Conservation (phyloP, 2,113 vertebrate genomes). For the Siniperca chuatsi region DNA sequence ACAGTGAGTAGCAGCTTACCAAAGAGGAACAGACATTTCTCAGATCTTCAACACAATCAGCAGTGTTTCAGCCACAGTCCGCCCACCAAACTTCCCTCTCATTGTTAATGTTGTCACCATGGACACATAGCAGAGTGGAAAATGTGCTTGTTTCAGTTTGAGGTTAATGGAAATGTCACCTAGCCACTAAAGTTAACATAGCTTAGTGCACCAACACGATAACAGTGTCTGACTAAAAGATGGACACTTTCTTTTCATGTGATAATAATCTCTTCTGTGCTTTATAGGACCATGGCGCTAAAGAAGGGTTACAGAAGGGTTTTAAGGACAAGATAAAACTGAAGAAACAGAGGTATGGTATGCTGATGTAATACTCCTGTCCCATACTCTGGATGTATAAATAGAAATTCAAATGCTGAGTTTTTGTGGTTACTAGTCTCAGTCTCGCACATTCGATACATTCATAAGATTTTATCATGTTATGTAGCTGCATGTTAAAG, state of each 20-base stretch:
- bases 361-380: not conserved
- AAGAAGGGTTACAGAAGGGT: constrained; percentile 61
- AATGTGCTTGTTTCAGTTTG: constrained; percentile 61
- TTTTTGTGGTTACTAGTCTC: not conserved
- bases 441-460: not conserved
- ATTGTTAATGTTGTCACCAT: constrained; percentile 34
- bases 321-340: constrained; percentile 69
- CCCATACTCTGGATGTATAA: not conserved
- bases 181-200: constrained; percentile 62
- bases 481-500: not conserved
- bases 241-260: constrained; percentile 54
- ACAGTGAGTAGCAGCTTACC: constrained; percentile 46
- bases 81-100: constrained; percentile 31
- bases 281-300: constrained; percentile 66
- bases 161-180: constrained; percentile 81
- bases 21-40: constrained; percentile 70
- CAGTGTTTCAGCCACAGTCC: constrained; percentile 26
- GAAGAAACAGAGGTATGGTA: constrained; percentile 73
- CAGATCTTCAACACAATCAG: constrained; percentile 54
- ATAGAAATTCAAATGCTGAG: not conserved
- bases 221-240: constrained; percentile 55
- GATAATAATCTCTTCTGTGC: constrained; percentile 63
- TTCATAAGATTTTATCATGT: not conserved
- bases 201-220: constrained; percentile 48
- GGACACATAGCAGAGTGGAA: constrained; percentile 44